phyloP scores from a whole-genome alignment of 2,113 vertebrate genomes.

The Bostrychus sinensis region DNA sequence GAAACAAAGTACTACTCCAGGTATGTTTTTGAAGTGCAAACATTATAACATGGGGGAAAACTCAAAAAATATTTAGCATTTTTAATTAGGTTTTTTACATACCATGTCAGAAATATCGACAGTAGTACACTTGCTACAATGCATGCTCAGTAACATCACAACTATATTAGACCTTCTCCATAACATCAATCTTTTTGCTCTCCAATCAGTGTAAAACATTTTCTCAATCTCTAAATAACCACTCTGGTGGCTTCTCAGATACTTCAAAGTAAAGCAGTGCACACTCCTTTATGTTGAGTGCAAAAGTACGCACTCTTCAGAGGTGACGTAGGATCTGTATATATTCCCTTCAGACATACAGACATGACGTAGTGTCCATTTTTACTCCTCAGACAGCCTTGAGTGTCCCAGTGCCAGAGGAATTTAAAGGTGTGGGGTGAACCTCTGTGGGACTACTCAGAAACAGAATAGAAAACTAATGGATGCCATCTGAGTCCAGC shows the following conservation, averaged over 20 bases:
- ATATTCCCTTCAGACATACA: background rate
- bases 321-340: slow-evolving; percentile 4
- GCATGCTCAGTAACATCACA: too few species aligned
- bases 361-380: slow-evolving; percentile 2
- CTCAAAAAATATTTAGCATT: too few species aligned
- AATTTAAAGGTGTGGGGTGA: slow-evolving; percentile 43
- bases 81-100: too few species aligned
- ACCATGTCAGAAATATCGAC: too few species aligned
- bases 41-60: too few species aligned
- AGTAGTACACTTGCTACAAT: too few species aligned
- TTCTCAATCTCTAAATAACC: background rate
- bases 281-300: background rate
- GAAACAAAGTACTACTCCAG: too few species aligned
- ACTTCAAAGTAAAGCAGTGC: background rate
- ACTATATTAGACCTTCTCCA: too few species aligned
- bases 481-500: slow-evolving; percentile 52
- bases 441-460: slow-evolving; percentile 42
- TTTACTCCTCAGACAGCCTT: slow-evolving; percentile 14
- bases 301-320: background rate
- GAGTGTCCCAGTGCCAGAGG: slow-evolving; percentile 25
- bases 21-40: too few species aligned
- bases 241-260: background rate
- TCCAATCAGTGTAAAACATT: background rate
- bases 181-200: too few species aligned
- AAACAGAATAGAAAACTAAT: slow-evolving; percentile 54